Percentiles rank a stretch among this genome's conserved stretches.
Conservation (phyloP, 2,888 invertebrate species). For the Mechanitis mazaeus region DNA sequence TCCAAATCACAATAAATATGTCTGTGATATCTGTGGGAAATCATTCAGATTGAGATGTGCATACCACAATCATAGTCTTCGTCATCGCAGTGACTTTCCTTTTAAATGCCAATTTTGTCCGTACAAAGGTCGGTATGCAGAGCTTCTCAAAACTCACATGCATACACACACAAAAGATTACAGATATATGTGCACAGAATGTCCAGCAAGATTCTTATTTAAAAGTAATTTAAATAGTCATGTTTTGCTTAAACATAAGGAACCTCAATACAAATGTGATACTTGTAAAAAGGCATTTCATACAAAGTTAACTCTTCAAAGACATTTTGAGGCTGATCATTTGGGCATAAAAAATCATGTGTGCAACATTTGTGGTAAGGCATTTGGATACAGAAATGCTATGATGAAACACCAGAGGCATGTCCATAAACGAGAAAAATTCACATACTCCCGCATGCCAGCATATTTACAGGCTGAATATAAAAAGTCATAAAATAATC, state of each 20-base stretch:
- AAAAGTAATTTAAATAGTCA: constrained; percentile 50
- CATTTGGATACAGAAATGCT: constrained; percentile 49
- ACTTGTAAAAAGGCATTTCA: constrained; percentile 46
- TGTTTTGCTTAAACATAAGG: constrained; percentile 40
- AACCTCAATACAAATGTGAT: constrained; percentile 46
- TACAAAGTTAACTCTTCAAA: constrained; percentile 40
- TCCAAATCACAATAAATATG: constrained; percentile 39
- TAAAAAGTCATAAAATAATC: constrained; percentile 11
- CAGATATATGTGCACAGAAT: constrained; percentile 47
- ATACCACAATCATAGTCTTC: constrained; percentile 42
- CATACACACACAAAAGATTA: constrained; percentile 43
- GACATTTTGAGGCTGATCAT: constrained; percentile 48
- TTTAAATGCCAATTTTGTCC: constrained; percentile 44
- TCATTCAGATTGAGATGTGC: constrained; percentile 42
- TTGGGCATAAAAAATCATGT: constrained; percentile 48
- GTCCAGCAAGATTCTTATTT: constrained; percentile 43
- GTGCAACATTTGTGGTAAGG: constrained; percentile 47
- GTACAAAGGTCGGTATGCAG: constrained; percentile 39
- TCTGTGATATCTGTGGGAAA: constrained; percentile 44
- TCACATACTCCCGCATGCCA: constrained; percentile 48
- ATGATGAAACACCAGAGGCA: constrained; percentile 49
- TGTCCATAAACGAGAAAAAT: constrained; percentile 49
- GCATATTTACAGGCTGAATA: constrained; percentile 50
- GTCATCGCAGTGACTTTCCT: constrained; percentile 41
- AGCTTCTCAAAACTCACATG: constrained; percentile 41